Evolutionary conservation across 1,140 invertebrate species (phyloP), one percentile per base, ranked within the genome.

Genomic region (Eueides isabella): DNA sequence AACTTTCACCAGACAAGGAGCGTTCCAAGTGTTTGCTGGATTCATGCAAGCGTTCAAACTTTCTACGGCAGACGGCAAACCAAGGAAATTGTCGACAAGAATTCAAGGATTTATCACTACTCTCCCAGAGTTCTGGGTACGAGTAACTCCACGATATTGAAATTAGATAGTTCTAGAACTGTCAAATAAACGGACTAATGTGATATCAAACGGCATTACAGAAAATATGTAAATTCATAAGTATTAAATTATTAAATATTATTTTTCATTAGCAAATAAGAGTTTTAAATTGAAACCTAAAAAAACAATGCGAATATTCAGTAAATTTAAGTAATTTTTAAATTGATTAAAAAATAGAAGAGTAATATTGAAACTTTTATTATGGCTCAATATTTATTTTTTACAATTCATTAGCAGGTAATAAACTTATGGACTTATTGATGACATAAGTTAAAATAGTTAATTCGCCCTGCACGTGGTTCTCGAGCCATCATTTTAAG

Each of bases 41-140:
- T 84, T 97, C 33, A 85, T 96, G 79, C 96, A 97, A 85, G 94
- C 94, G 11, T 97, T 97, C 82, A 61, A 74, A 11, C 78, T 92
- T 6, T 87, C 89, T 0, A 86, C 88, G 1, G 85, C 84, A 29
- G 85, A 89, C 61, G 91, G 88, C 1, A 81, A 77, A 44, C 87
- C 88, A 4, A 65, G 85, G 2, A 79, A 85, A 31, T 82, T 84
- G 0, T 67, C 83, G 1, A 66, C 48, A 30, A 80, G 87, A 61
- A 82, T 89, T 26, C 89, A 88, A 35, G 91, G 91, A 29, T 89
- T 92, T 63, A 88, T 92, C 61, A 88, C 86, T 11, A 86, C 86
- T 0, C 64, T 92, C 35, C 89, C 88, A 1, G 84, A 91, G 19
- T 91, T 85, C 67, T 91, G 89, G 88, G 66, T 90, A 3, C 80